Percentiles rank a stretch among this genome's conserved stretches.
Conservation (phyloP, 1,140 invertebrate species). For the Ips typographus region DNA sequence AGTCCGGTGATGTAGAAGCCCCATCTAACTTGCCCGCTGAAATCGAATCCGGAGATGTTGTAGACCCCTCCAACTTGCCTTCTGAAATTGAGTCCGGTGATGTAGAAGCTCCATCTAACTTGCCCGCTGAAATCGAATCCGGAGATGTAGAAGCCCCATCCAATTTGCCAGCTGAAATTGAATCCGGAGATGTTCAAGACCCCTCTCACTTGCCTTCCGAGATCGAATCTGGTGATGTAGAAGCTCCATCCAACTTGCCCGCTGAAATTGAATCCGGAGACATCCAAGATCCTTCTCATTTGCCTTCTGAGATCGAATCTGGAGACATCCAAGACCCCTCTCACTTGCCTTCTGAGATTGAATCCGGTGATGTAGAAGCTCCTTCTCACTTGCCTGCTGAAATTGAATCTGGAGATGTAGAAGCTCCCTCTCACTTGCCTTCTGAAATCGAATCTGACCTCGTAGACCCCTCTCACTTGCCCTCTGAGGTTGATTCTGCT, state of each 20-base stretch:
- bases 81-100: neutral
- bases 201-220: neutral
- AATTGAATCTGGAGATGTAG: neutral
- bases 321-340: neutral
- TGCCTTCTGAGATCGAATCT: neutral
- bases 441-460: neutral
- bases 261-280: neutral
- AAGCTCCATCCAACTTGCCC: neutral
- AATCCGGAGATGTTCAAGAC: neutral
- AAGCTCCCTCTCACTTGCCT: neutral
- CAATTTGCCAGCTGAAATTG: neutral
- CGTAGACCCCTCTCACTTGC: neutral
- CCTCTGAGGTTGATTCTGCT: neutral
- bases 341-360: neutral
- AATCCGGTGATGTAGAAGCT: neutral
- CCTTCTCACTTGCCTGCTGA: neutral
- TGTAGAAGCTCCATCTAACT: neutral
- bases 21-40: slow-evolving; percentile 5
- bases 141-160: neutral
- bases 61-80: neutral
- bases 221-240: neutral
- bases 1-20: too few relatives aligned
- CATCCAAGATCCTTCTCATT: neutral
- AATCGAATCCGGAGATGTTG: neutral
- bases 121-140: neutral